Base-by-base conservation (phyloP, 2,113 vertebrate genomes). In the Phylloscopus whistleri region DNA sequence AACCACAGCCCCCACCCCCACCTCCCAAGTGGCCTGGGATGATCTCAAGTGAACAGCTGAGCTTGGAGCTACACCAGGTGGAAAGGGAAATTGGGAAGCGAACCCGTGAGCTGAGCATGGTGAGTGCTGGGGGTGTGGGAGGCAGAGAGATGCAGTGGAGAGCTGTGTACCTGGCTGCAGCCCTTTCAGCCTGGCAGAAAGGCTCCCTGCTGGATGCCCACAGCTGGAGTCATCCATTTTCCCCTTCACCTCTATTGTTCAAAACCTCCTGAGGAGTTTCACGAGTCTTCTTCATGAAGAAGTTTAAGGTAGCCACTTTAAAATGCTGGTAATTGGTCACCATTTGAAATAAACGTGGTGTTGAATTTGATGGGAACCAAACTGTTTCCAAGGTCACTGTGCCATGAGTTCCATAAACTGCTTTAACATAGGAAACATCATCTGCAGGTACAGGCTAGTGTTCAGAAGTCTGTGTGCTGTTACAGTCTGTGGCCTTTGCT, bases 41-140 rank as follows among this genome's bases (percentile, higher is more conserved):
- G 85, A 97, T 98, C 86, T 99, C 99, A 97, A 99, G 99, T 94
- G 99, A 99, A 76, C 99, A 99, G 97, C 97, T 99, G 82, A 99
- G 99, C 96, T 96, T 99, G 97, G 99, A 99, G 97, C 98, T 99
- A 81, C 98, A 99, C 97, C 99, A 99, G 56, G 99, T 99, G 97
- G 99, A 99, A 97, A 98, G 98, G 94, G 99, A 99, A 98, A 99
- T 99, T 11, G 99, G 99, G 68, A 99, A 99, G 97, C 98, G 99
- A 97, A 99, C 99, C 56, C 98, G 99, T 23, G 99, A 99, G 96
- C 98, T 99, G 87, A 99, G 98, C 91, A 97, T 99, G 99, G 99
- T 99, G 96, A 98, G 98, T 96, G 48, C 84, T 46, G 6, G 17
- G 43, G 80, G 49, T 20, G 19, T 73, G 91, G 80, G 85, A 86